Percentiles rank a stretch among this genome's conserved stretches.
phyloP scores from a whole-genome alignment of 2,888 invertebrate genomes.

The Rhyacophila evoluta region DNA sequence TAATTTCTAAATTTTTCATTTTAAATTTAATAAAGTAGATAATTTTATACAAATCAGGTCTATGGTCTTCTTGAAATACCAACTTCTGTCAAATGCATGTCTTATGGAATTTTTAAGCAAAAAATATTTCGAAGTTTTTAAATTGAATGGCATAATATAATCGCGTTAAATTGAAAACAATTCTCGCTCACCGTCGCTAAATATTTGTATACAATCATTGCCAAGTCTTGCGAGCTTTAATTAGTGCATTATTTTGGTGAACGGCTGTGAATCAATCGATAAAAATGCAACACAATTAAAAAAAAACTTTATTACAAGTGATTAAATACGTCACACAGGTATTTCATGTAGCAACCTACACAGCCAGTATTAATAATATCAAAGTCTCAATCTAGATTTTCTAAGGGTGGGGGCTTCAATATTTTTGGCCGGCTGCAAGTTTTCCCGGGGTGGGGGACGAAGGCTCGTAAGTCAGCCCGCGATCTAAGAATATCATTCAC shows the following conservation, averaged over 20 bases:
- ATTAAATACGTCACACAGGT: conserved; percentile 1
- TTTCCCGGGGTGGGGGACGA: conserved; percentile 41
- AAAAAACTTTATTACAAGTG: neutral
- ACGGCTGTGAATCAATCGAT: neutral
- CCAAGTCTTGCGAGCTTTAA: neutral
- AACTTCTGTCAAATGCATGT: too few relatives aligned
- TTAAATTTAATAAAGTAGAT: too few relatives aligned
- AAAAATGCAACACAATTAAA: conserved; percentile 11
- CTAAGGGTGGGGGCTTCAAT: conserved; percentile 33
- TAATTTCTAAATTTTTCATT: too few relatives aligned
- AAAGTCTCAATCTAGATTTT: conserved; percentile 1
- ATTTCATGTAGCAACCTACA: neutral
- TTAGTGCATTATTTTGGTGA: neutral
- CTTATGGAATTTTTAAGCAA: too few relatives aligned
- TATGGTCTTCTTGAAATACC: too few relatives aligned
- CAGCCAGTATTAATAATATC: neutral
- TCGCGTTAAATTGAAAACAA: neutral
- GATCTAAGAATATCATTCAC: conserved; percentile 43
- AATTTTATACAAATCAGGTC: too few relatives aligned
- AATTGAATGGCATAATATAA: too few relatives aligned
- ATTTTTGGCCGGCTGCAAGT: conserved; percentile 37
- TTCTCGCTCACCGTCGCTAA: neutral
- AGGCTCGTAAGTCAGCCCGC: conserved; percentile 46
- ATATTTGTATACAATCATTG: neutral
- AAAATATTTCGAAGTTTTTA: too few relatives aligned